A percentile compares a stretch with the other conserved stretches of the same genome.
phyloP scores from a whole-genome alignment of 2,113 vertebrate genomes.

The Callocephalon fimbriatum region DNA sequence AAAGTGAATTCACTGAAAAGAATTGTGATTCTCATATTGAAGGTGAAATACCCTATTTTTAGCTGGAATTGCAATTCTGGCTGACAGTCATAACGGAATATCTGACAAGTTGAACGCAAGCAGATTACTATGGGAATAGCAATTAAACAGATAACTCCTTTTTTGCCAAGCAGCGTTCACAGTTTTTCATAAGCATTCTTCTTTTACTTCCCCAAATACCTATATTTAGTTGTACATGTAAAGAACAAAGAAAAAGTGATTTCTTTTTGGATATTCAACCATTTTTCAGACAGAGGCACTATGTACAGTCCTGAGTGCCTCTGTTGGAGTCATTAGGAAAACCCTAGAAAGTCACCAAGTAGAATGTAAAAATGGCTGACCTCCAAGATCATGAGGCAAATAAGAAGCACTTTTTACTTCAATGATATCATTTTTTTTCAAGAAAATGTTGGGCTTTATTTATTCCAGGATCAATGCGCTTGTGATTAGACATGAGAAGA shows the following conservation, averaged over 20 bases:
- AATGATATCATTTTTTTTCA: background rate
- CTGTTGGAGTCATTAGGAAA: background rate
- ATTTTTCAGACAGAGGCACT: slow-evolving; percentile 22
- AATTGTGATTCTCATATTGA: background rate
- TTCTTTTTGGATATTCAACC: background rate
- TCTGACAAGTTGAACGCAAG: background rate
- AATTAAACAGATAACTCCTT: background rate
- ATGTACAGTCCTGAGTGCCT: background rate
- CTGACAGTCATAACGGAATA: background rate
- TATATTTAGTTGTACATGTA: background rate
- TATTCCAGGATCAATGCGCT: background rate
- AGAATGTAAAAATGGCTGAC: background rate
- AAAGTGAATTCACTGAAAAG: background rate
- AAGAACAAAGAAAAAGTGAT: background rate
- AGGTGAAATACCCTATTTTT: background rate
- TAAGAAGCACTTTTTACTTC: background rate
- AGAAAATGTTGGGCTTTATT: background rate
- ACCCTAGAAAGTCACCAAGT: background rate
- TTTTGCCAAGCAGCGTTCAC: background rate
- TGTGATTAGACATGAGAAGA: background rate
- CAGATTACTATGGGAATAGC: background rate
- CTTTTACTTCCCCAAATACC: background rate
- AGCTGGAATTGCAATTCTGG: background rate
- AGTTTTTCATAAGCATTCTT: background rate
- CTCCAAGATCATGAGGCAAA: slow-evolving; percentile 21